Evolutionary conservation across 2,888 invertebrate genomes (phyloP).

Genomic region (Eupeodes luniger): DNA sequence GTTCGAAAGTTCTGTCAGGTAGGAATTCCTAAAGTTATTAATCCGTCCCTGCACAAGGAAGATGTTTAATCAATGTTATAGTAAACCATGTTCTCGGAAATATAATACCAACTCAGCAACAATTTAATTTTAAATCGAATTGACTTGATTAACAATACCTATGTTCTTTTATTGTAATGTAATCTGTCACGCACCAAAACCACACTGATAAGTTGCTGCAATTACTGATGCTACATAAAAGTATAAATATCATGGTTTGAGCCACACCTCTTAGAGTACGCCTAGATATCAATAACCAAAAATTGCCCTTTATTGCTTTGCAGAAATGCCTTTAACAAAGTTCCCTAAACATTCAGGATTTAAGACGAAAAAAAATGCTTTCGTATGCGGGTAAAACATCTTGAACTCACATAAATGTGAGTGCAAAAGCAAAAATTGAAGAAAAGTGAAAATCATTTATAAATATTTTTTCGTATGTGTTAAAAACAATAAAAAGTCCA

Average conservation of each 20-base stretch:
- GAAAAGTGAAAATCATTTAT: conserved; percentile 56
- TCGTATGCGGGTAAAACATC: background rate
- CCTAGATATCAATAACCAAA: conserved; percentile 10
- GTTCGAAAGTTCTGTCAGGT: too few species aligned
- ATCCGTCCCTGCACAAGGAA: background rate
- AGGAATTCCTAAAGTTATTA: too few species aligned
- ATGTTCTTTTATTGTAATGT: conserved; percentile 2
- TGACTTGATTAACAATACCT: background rate
- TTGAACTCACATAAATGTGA: conserved; percentile 6
- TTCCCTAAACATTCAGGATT: conserved; percentile 1
- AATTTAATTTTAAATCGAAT: background rate
- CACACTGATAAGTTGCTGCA: background rate
- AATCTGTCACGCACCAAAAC: conserved; percentile 45
- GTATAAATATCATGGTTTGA: conserved; percentile 15
- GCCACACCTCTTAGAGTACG: background rate
- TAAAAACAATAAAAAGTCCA: conserved; percentile 31
- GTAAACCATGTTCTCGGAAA: conserved; percentile 1
- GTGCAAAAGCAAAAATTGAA: background rate
- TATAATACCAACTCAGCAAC: background rate
- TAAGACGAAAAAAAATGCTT: background rate
- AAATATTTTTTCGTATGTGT: background rate
- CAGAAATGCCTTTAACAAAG: background rate
- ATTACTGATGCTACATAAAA: background rate
- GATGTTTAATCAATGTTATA: background rate
- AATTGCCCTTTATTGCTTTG: background rate